Evolutionary conservation across 1,140 invertebrate genomes (phyloP), one percentile per base, ranked within the genome.

Genomic region (Trichonephila inaurata): DNA sequence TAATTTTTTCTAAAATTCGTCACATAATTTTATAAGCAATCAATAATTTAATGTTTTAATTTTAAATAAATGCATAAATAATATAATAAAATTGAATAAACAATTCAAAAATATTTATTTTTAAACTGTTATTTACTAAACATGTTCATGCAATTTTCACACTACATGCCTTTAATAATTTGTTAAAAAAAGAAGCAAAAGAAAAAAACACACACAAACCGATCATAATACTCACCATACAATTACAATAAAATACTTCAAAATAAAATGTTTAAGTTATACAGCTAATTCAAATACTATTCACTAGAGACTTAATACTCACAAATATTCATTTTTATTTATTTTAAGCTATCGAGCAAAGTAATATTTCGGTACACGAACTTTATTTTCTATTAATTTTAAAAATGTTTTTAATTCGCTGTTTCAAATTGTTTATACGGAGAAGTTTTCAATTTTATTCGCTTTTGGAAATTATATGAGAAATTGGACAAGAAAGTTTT

Each of bases 131-230:
- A 77, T 77, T 77, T 40, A 24, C 19, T 69, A 8, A 24, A 19
- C 4, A 18, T 6, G 18, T 77, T 77, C 81, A 90, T 91, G 66
- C 40, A 61, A 51, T 61, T 81, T 58, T 89, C 89, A 95, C 92
- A 51, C 60, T 87, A 92, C 90, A 93, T 83, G 61, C 24, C n/a
- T 85, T 85, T 16, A 44, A 21, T 83, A 19, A 44, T 28, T 61
- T 28, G 28, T 95, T 77, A 91, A 94, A 33, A 64, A 44, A 60
- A 44, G 60, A 19, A 85, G 64, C 28, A 66, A 33, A 77, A 77
- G 40, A 3, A 77, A 33, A 40, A 40, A 40, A 40, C 33, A 40
- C 33, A 77, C 24, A 77, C 33, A 77, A 18, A 77, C 0, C 18
- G 4, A 19, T 77, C 4, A 6, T 5, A 77, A 77, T 40, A 77